Evolutionary conservation across 2,113 vertebrate genomes (phyloP).

Genomic region (Ranitomeya variabilis): DNA sequence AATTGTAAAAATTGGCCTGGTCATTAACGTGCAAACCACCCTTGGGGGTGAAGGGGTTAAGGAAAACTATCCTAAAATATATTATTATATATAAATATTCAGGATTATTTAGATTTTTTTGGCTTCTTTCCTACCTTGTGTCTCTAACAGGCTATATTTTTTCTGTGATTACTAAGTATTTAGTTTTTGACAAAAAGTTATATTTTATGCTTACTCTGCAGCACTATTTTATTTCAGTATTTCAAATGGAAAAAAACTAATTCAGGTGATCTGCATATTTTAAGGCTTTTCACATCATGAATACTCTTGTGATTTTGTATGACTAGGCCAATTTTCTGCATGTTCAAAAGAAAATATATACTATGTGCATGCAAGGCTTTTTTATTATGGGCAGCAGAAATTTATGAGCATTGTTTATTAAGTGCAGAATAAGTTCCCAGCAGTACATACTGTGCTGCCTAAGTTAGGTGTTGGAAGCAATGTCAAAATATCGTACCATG

Average conservation of each 20-base stretch:
- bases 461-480: neutral
- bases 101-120: too few relatives aligned
- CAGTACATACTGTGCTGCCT: neutral
- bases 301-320: constrained; percentile 40
- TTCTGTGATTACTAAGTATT: neutral
- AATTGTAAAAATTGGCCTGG: too few relatives aligned
- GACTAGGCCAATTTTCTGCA: constrained; percentile 16
- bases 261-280: constrained; percentile 33
- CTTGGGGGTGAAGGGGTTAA: too few relatives aligned
- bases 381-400: constrained; percentile 6
- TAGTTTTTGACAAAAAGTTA: neutral
- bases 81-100: too few relatives aligned
- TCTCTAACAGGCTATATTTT: too few relatives aligned
- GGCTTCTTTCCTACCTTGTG: too few relatives aligned
- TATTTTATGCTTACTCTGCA: constrained; percentile 20
- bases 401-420: neutral
- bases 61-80: too few relatives aligned
- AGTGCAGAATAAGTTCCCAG: neutral
- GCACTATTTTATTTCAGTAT: constrained; percentile 18
- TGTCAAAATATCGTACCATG: neutral
- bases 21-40: too few relatives aligned
- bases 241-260: constrained; percentile 17
- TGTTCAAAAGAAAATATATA: constrained; percentile 10
- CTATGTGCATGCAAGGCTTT: neutral
- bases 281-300: constrained; percentile 44